Conservation (phyloP, 2,113 vertebrate genomes). For the Kobus ellipsiprymnus region DNA sequence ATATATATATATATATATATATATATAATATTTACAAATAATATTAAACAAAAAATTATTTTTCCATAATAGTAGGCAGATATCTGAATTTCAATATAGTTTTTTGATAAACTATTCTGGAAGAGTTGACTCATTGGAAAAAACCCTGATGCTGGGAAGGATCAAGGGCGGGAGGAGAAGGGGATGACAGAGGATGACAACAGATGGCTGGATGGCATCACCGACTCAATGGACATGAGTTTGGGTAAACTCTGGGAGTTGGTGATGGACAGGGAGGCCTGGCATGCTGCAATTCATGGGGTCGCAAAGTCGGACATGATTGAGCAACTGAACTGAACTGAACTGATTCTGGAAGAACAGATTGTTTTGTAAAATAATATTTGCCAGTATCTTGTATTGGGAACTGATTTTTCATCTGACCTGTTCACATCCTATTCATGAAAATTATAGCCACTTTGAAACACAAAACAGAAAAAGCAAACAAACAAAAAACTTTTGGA, state of each 20-base stretch:
- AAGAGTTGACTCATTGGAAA: not conserved
- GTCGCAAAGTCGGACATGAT: rapidly evolving
- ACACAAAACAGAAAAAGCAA: not conserved
- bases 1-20: not conserved
- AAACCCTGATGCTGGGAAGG: not conserved
- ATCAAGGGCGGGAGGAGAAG: not conserved
- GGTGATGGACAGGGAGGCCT: not conserved
- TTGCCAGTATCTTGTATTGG: not conserved
- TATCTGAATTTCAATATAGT: not conserved
- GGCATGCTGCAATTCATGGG: rapidly evolving
- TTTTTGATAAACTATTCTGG: not conserved
- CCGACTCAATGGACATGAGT: too few relatives aligned
- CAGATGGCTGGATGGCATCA: too few relatives aligned
- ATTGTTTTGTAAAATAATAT: not conserved
- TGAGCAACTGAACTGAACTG: not conserved
- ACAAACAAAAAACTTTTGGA: not conserved
- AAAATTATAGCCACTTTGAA: not conserved
- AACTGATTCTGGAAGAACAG: not conserved
- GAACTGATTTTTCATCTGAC: not conserved
- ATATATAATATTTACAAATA: not conserved
- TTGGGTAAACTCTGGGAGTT: rapidly evolving
- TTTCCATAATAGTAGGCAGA: not conserved
- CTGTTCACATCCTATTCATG: not conserved
- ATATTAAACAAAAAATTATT: not conserved
- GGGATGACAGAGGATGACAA: not conserved